Base-by-base conservation (phyloP, 2,888 invertebrate genomes). In the Neoascia interrupta region DNA sequence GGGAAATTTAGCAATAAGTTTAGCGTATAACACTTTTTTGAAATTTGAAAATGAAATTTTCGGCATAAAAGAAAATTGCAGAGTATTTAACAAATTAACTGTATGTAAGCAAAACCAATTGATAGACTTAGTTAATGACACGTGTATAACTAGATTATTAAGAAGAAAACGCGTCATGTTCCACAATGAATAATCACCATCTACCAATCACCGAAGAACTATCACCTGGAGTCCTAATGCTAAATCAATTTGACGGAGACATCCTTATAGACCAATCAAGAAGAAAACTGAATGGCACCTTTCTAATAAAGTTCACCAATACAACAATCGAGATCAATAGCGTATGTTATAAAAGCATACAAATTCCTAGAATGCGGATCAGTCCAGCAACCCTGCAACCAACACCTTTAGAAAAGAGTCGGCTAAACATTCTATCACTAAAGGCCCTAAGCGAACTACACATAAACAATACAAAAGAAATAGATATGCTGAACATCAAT, bases 381-480 rank as follows among this genome's bases (percentile, higher is more conserved):
- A 34, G 19, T n/a, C 51, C 36, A 21, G 51, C 19, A 16, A 51
- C 51, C 51, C n/a, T 51, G 19, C 34, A 51, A 51, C 51, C 51
- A 51, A 34, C 51, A n/a, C 51, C 51, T 13, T 6, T 34, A 19
- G 36, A 51, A 8, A 51, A 51, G 19, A 51, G 5, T 34, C 21
- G 34, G 6, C 34, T 51, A 11, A 51, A 51, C 31, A 31, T 49
- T 5, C n/a, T 51, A 36, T 36, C 36, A 11, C 19, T 21, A 36
- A 13, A 51, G 21, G 51, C 19, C 0, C 34, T 36, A 15, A 51
- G 34, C 11, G 51, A 34, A 51, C 36, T 51, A 15, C 36, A 19
- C 13, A 19, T 51, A 6, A 51, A 51, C 5, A 51, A 36, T n/a
- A 51, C 51, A 4, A 51, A 36, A 13, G 19, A 19, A 34, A 51